Evolutionary conservation across 2,113 vertebrate genomes (phyloP), one percentile per base, ranked within the genome.

Genomic region (Leiothrix lutea): DNA sequence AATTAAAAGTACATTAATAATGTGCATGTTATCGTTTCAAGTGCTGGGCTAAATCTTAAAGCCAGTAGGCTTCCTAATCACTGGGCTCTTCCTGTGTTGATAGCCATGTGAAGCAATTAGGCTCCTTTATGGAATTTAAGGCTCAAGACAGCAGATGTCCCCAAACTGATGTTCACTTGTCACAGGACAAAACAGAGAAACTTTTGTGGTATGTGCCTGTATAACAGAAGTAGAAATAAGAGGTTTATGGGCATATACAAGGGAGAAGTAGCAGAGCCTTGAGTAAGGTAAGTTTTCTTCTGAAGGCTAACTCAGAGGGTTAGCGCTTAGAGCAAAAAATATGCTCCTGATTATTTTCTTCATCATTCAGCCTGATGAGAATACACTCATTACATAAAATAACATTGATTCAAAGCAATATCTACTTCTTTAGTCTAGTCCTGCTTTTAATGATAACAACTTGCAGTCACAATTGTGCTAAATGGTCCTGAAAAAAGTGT

Each of bases 141-240:
- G 18, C 24, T 77, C 29, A 47, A 69, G 28, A n/a, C 64, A 78
- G 18, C 40, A 69, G 31, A 62, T 78, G 45, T 77, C 23, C 25
- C 17, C 54, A 61, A 57, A 40, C 9, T 65, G 77, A 44, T 9
- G 4, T 50, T 66, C 11, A 12, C 38, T 75, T n/a, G 28, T 48
- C 31, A 25, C 16, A 77, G 44, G 4, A 2, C 35, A 58, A 53
- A 82, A 3, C 20, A 64, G 35, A 81, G 35, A 14, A 56, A 66
- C 12, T 24, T 64, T 11, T 0, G 0, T 44, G n/a, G 17, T 45
- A 22, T 2, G 0, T 57, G 42, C 19, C 6, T 69, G 12, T 28
- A 16, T 25, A 50, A 71, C 15, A 60, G 24, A 11, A 38, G 36
- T 51, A 71, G 57, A 80, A 92, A 50, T 66, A 64, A 44, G 20